phyloP scores from a whole-genome alignment of 37 sponge, comb jelly and placozoan species.

The Haliclona indistincta region DNA sequence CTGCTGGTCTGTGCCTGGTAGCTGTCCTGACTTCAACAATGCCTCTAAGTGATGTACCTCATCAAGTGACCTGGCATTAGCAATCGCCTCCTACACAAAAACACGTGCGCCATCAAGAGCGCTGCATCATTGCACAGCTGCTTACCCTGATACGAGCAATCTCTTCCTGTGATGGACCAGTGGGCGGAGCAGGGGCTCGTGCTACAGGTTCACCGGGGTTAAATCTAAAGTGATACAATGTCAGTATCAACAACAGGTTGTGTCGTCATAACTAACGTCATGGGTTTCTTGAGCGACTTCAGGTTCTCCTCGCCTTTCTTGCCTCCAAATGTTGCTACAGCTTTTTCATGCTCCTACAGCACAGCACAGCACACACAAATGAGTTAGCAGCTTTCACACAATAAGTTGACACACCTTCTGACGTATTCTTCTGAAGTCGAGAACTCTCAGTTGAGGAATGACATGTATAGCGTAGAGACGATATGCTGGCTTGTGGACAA shows the following conservation, averaged over 20 bases:
- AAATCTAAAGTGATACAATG: slow-evolving; percentile 1
- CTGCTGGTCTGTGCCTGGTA: slow-evolving; percentile 48
- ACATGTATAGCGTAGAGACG: slow-evolving; percentile 79
- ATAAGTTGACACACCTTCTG: slow-evolving; percentile 58
- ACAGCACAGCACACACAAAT: neutral
- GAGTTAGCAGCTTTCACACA: neutral
- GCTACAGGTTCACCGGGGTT: slow-evolving; percentile 18
- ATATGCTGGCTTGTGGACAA: slow-evolving; percentile 83
- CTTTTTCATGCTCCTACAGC: slow-evolving; percentile 71
- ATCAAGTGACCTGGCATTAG: slow-evolving; percentile 87
- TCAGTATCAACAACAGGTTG: neutral
- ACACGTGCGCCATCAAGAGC: neutral
- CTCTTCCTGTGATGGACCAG: slow-evolving; percentile 53
- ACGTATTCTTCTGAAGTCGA: slow-evolving; percentile 88
- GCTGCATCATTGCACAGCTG: too few relatives aligned
- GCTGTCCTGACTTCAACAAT: slow-evolving; percentile 76
- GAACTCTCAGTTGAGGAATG: slow-evolving; percentile 81
- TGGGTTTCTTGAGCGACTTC: slow-evolving; percentile 38
- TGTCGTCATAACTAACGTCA: slow-evolving; percentile 39
- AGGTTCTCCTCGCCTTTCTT: slow-evolving; percentile 43
- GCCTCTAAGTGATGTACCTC: slow-evolving; percentile 90
- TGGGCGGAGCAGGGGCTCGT: slow-evolving; percentile 10
- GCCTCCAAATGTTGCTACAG: slow-evolving; percentile 72
- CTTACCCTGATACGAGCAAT: slow-evolving; percentile 62
- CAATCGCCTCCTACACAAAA: slow-evolving; percentile 84